Conservation (phyloP, 2,113 vertebrate genomes). For the Corvus cornix region DNA sequence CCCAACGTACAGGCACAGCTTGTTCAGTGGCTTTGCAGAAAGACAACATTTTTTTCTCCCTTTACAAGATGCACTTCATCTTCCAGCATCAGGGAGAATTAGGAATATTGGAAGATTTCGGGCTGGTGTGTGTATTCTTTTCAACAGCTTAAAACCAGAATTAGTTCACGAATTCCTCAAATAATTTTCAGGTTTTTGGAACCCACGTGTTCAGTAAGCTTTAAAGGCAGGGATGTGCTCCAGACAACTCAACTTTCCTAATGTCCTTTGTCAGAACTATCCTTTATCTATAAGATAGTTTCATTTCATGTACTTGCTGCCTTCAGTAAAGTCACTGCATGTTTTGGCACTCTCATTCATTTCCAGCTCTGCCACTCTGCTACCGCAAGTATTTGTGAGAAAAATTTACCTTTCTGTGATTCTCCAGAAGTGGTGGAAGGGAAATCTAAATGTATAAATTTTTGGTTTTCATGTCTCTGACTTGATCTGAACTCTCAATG, state of each 20-base stretch:
- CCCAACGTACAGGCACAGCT: constrained; percentile 2
- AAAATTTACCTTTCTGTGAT: neutral
- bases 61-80: neutral
- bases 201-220: neutral
- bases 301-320: neutral
- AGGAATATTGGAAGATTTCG: neutral
- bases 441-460: neutral
- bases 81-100: neutral
- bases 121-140: neutral
- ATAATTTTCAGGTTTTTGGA: neutral
- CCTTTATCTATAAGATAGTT: neutral
- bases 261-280: neutral
- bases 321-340: neutral
- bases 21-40: neutral
- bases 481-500: neutral
- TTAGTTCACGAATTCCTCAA: neutral
- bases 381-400: neutral
- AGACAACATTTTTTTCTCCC: neutral
- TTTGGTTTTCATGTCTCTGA: neutral
- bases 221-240: neutral
- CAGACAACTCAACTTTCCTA: neutral
- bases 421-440: neutral
- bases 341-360: neutral
- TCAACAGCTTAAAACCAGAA: neutral
- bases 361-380: neutral